These are phyloP conservation scores for Theretra japonica DNA, from an alignment of 2,888 invertebrate genomes.

Conservation along the genomic window DNA sequence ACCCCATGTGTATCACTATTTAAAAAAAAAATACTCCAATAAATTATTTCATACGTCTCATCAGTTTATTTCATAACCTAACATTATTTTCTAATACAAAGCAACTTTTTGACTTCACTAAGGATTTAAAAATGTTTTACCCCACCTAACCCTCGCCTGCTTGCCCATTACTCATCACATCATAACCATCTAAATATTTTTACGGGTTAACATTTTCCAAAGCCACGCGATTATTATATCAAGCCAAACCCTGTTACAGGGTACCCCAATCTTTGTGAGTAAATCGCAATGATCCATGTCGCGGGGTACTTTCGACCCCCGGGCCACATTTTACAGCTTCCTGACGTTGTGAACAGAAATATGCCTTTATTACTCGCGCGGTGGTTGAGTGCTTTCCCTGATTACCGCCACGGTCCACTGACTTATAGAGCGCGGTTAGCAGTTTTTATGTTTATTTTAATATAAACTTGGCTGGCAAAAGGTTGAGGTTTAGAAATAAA, in stretches of 20 bases:
- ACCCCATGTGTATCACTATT: too few relatives aligned
- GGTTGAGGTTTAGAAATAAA: too few relatives aligned
- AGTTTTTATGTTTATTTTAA: slow-evolving; percentile 6
- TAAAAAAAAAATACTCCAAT: too few relatives aligned
- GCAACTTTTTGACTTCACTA: neutral
- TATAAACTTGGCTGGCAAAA: neutral
- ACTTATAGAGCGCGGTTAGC: slow-evolving; percentile 9
- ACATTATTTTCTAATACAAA: neutral
- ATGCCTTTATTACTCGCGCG: slow-evolving; percentile 20
- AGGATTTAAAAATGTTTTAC: neutral
- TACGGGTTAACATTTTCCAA: slow-evolving; percentile 1
- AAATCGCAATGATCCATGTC: slow-evolving; percentile 37
- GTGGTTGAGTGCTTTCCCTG: slow-evolving; percentile 24
- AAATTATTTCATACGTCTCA: too few relatives aligned
- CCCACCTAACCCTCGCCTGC: neutral
- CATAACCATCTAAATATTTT: neutral
- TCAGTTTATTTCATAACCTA: neutral
- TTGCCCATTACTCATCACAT: neutral
- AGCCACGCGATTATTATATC: slow-evolving; percentile 2
- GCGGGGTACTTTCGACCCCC: slow-evolving; percentile 30
- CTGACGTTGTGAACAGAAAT: slow-evolving; percentile 29
- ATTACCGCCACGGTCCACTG: slow-evolving; percentile 10
- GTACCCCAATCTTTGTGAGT: slow-evolving; percentile 36
- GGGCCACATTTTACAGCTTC: slow-evolving; percentile 36
- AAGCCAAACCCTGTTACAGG: neutral